Conservation (phyloP, 2,888 invertebrate species). For the Dioctria linearis region DNA sequence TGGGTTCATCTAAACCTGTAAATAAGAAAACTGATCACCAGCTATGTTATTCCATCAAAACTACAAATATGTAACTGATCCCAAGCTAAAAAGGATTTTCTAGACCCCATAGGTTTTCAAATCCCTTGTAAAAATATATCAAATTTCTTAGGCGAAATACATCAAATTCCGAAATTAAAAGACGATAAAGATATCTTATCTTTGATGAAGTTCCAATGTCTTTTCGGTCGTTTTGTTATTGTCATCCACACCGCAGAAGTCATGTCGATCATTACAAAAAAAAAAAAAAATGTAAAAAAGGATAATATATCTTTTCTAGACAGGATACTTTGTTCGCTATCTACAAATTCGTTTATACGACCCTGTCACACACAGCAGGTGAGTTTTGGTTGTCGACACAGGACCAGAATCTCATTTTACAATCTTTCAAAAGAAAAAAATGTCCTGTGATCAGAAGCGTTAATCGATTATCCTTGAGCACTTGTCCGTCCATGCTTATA, state of each 20-base stretch:
- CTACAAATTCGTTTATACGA: not conserved
- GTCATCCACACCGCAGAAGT: conserved; percentile 43
- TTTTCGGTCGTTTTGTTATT: conserved; percentile 21
- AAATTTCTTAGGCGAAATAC: conserved; percentile 20
- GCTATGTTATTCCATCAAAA: too few species aligned
- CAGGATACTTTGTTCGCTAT: not conserved
- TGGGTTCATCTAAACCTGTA: too few species aligned
- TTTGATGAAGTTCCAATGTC: not conserved
- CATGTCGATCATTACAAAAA: conserved; percentile 37
- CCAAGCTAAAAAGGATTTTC: too few species aligned
- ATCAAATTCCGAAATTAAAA: conserved; percentile 39
- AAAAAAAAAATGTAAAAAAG: not conserved
- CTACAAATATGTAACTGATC: too few species aligned
- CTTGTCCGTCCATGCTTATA: not conserved
- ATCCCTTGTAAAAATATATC: conserved; percentile 7
- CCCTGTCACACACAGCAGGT: conserved; percentile 55
- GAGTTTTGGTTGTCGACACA: conserved; percentile 53
- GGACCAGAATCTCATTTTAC: conserved; percentile 22
- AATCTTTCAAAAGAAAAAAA: conserved; percentile 27
- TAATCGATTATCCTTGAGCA: conserved; percentile 25
- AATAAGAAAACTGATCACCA: too few species aligned
- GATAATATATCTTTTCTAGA: conserved; percentile 13
- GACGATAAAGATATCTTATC: conserved; percentile 46
- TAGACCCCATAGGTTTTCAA: too few species aligned
- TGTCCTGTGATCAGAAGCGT: conserved; percentile 25